Evolutionary conservation across 1,140 invertebrate species (phyloP).

Genomic region (Camponotus vicinus): DNA sequence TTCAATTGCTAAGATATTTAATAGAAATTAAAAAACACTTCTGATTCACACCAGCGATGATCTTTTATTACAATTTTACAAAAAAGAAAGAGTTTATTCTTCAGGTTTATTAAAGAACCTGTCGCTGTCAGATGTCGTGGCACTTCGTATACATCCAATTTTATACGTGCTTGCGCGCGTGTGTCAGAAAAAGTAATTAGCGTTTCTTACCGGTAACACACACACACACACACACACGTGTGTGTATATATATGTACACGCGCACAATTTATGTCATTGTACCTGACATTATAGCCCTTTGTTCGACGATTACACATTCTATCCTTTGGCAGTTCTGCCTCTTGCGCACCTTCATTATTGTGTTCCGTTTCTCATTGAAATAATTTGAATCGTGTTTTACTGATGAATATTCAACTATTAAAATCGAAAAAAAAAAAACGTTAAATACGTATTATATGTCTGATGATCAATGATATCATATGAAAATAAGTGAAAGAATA

Average conservation of each 20-base stretch:
- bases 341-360: background rate
- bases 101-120: background rate
- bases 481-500: background rate
- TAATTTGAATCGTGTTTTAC: background rate
- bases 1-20: constrained; percentile 10
- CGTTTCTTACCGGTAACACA: constrained; percentile 33
- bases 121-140: background rate
- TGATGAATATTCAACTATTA: background rate
- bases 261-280: background rate
- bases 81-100: background rate
- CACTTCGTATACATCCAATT: background rate
- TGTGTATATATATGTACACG: background rate
- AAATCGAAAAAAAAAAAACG: background rate
- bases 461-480: background rate
- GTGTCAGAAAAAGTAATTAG: constrained; percentile 65
- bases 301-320: constrained; percentile 20
- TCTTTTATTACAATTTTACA: constrained; percentile 12
- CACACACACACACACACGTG: background rate
- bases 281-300: constrained; percentile 9
- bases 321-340: constrained; percentile 22
- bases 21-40: background rate
- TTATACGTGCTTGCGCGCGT: background rate
- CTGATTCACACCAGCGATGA: background rate
- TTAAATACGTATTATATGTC: background rate
- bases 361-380: background rate